Evolutionary conservation across 1,140 invertebrate genomes (phyloP).

Genomic region (Chrysopa pallens): DNA sequence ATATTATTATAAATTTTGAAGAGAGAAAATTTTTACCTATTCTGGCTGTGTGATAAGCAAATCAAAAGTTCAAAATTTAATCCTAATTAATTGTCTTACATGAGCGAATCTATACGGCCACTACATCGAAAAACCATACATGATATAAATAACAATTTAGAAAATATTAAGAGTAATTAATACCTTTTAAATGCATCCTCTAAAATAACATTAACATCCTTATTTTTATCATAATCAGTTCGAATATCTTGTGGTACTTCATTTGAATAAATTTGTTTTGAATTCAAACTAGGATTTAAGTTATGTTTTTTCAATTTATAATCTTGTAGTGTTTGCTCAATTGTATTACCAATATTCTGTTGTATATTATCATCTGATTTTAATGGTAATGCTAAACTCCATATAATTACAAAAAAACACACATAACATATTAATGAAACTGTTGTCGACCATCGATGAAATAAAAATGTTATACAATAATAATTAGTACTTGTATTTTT

Average conservation of each 20-base stretch:
- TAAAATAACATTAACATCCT: slow-evolving; percentile 25
- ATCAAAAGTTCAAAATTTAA: too few relatives aligned
- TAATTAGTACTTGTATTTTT: too few relatives aligned
- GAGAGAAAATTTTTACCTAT: too few relatives aligned
- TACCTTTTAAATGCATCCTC: slow-evolving; percentile 29
- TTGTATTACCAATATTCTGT: background rate
- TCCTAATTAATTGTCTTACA: too few relatives aligned
- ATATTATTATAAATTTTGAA: too few relatives aligned
- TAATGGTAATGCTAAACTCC: slow-evolving; percentile 19
- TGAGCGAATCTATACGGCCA: too few relatives aligned
- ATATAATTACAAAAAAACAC: slow-evolving; percentile 17
- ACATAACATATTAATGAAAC: slow-evolving; percentile 20
- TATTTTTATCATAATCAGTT: slow-evolving; percentile 9
- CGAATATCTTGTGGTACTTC: background rate
- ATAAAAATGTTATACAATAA: background rate
- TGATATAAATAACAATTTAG: background rate
- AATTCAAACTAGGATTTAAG: background rate
- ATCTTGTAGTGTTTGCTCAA: slow-evolving; percentile 5
- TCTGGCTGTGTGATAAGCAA: too few relatives aligned
- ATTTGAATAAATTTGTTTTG: background rate
- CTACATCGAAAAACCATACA: too few relatives aligned
- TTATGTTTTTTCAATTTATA: background rate
- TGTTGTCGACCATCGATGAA: slow-evolving; percentile 17
- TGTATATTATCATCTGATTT: slow-evolving; percentile 8
- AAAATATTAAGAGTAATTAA: background rate